phyloP scores from a whole-genome alignment of 2,113 vertebrate species.

The Brachirus orientalis region DNA sequence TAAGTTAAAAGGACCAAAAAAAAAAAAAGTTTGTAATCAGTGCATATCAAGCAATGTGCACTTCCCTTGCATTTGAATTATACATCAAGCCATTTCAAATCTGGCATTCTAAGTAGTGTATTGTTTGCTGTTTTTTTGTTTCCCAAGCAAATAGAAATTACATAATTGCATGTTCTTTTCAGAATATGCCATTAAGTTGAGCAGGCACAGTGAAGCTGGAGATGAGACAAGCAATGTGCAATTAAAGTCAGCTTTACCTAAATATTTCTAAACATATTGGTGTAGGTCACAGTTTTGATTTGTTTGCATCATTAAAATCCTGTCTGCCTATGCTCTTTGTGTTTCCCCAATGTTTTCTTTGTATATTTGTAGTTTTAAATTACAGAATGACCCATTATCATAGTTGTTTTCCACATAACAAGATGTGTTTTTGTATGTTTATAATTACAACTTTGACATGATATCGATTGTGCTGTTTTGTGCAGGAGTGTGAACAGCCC shows the following conservation, averaged over 20 bases:
- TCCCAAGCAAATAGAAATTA: slow-evolving; percentile 8
- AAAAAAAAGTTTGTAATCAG: no score
- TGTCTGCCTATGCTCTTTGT: no score
- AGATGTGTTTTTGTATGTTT: not conserved
- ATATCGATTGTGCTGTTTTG: slow-evolving; percentile 30
- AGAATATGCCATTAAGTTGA: not conserved
- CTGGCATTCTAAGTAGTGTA: not conserved
- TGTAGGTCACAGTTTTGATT: not conserved
- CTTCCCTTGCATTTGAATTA: no score
- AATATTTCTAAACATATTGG: not conserved
- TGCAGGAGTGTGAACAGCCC: not conserved
- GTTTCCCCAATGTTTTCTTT: not conserved
- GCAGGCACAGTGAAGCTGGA: no score
- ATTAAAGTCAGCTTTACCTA: not conserved
- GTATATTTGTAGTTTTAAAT: not conserved
- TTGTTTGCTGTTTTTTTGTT: not conserved
- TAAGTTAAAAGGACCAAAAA: no score
- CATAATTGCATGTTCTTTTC: slow-evolving; percentile 7
- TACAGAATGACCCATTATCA: not conserved
- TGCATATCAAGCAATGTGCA: no score
- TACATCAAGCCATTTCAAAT: not conserved
- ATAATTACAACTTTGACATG: not conserved
- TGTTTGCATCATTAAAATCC: slow-evolving; percentile 7
- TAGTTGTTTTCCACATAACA: not conserved
- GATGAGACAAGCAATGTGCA: not conserved